Evolutionary conservation across 2,888 invertebrate species (phyloP).

Genomic region (Notodonta dromedarius): DNA sequence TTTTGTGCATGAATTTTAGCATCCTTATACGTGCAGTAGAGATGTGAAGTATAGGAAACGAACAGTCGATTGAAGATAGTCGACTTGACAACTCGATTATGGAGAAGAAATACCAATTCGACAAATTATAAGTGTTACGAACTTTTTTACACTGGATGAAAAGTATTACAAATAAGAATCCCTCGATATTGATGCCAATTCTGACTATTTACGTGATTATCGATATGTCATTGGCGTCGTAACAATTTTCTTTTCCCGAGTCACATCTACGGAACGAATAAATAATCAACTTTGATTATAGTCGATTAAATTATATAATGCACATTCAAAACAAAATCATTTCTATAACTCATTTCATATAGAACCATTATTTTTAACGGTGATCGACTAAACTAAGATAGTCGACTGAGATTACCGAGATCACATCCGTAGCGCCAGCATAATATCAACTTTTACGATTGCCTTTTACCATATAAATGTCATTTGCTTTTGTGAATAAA

Average conservation of each 20-base stretch:
- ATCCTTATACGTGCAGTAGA: slow-evolving; percentile 38
- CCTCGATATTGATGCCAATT: too few relatives aligned
- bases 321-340: slow-evolving; percentile 5
- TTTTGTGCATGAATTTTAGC: slow-evolving; percentile 45
- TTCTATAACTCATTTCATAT: too few relatives aligned
- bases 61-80: not conserved
- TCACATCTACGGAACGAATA: too few relatives aligned
- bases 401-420: slow-evolving; percentile 12
- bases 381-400: slow-evolving; percentile 2
- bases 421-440: slow-evolving; percentile 27
- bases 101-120: not conserved
- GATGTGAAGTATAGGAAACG: slow-evolving; percentile 12
- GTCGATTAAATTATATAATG: slow-evolving; percentile 12
- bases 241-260: too few relatives aligned
- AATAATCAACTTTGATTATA: slow-evolving; percentile 8
- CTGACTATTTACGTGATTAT: too few relatives aligned
- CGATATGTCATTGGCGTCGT: too few relatives aligned
- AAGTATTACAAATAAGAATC: too few relatives aligned
- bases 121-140: too few relatives aligned
- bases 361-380: not conserved
- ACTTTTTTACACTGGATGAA: too few relatives aligned
- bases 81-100: slow-evolving; percentile 12
- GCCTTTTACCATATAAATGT: slow-evolving; percentile 47
- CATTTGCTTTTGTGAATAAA: slow-evolving; percentile 48
- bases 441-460: slow-evolving; percentile 47